These are phyloP conservation scores for Tamandua tetradactyla DNA, from an alignment of 2,797 vertebrate species.

Conservation along the genomic window DNA sequence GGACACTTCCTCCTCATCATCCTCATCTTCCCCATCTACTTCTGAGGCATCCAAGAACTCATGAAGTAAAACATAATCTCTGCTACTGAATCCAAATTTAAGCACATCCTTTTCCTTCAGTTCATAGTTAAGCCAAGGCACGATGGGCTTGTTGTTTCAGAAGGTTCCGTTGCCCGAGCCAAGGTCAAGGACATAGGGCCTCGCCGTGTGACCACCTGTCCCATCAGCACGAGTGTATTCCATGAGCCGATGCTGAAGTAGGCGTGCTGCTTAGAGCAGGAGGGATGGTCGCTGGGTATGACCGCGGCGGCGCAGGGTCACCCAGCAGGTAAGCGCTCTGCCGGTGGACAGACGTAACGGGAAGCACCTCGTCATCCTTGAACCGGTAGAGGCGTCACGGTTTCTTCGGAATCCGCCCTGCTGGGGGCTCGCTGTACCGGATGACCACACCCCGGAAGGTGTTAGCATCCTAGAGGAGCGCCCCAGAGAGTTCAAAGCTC, in stretches of 20 bases:
- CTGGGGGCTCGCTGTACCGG: conserved; percentile 97
- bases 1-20: conserved; percentile 88
- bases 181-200: conserved; percentile 97
- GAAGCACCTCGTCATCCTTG: conserved; percentile 96
- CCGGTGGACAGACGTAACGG: conserved; percentile 97
- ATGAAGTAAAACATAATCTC: conserved; percentile 97
- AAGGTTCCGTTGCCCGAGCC: conserved; percentile 97
- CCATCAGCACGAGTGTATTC: conserved; percentile 92
- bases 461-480: conserved; percentile 96
- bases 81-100: conserved; percentile 98
- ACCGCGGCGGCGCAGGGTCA: conserved; percentile 94
- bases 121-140: conserved; percentile 96
- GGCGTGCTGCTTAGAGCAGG: conserved; percentile 98
- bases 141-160: conserved; percentile 97
- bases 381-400: conserved; percentile 97
- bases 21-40: conserved; percentile 90
- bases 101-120: conserved; percentile 98
- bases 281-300: conserved; percentile 98
- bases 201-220: conserved; percentile 92
- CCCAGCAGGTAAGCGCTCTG: conserved; percentile 98
- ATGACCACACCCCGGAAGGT: conserved; percentile 97
- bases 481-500: conserved; percentile 95
- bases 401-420: conserved; percentile 95
- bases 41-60: conserved; percentile 96
- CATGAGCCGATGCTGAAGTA: conserved; percentile 96